A percentile compares a stretch with the other conserved stretches of the same genome.
These are phyloP conservation scores for Carollia perspicillata DNA, from an alignment of 2,113 vertebrate species.

Conservation along the genomic window DNA sequence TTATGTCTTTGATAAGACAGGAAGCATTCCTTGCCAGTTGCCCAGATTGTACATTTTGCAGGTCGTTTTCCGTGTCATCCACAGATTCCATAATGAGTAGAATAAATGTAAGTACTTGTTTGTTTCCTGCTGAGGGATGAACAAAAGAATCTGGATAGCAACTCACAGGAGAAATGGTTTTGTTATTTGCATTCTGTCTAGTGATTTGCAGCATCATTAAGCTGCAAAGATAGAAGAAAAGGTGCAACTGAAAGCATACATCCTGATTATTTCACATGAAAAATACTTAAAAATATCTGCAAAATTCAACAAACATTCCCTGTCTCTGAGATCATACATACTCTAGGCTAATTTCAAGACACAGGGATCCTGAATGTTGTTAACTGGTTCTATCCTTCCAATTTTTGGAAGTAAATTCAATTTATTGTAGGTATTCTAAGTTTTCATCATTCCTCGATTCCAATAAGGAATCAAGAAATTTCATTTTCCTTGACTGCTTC, in stretches of 20 bases:
- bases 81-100: background rate
- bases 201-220: conserved; percentile 32
- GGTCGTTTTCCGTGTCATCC: background rate
- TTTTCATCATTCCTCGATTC: background rate
- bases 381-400: background rate
- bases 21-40: background rate
- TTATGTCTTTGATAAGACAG: background rate
- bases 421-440: background rate
- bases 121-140: background rate
- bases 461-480: background rate
- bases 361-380: background rate
- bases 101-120: conserved; percentile 17
- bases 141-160: background rate
- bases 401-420: background rate
- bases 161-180: conserved; percentile 6
- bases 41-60: background rate
- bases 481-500: background rate
- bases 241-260: background rate
- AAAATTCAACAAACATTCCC: background rate
- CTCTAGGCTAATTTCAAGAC: background rate
- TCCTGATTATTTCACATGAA: background rate
- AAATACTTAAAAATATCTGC: background rate
- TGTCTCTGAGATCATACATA: background rate
- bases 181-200: conserved; percentile 15
- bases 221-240: conserved; percentile 1